Conservation (phyloP, 2,113 vertebrate species). For the Jaculus jaculus region DNA sequence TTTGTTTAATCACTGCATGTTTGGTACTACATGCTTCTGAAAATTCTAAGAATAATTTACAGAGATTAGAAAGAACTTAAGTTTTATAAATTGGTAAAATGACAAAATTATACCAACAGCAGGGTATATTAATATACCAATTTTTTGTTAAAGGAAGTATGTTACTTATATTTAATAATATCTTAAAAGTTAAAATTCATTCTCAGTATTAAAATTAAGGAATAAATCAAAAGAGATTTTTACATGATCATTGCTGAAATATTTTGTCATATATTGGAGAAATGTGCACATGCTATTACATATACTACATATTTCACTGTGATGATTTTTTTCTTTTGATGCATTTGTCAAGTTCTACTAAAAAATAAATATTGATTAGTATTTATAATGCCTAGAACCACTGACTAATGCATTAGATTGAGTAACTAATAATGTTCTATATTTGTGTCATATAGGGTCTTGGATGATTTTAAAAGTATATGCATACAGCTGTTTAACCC, state of each 20-base stretch:
- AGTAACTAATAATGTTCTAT: background rate
- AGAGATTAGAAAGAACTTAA: background rate
- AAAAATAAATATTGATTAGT: background rate
- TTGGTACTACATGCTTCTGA: background rate
- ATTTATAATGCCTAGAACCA: background rate
- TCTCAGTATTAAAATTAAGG: background rate
- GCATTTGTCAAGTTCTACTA: background rate
- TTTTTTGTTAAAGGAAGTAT: background rate
- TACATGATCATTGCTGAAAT: background rate
- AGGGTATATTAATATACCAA: background rate
- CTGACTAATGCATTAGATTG: background rate
- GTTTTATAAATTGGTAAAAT: conserved; percentile 31
- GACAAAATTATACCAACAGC: background rate
- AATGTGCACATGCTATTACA: background rate
- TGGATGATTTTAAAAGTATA: background rate
- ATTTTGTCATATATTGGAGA: background rate
- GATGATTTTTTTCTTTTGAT: background rate
- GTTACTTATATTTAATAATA: background rate
- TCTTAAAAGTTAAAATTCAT: conserved; percentile 2
- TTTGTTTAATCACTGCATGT: background rate
- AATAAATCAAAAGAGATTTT: background rate
- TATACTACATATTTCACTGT: background rate
- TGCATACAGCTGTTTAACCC: background rate
- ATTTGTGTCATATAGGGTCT: background rate
- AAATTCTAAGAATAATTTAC: background rate